Conservation (phyloP, 2,113 vertebrate genomes). For the Megaptera novaeangliae region DNA sequence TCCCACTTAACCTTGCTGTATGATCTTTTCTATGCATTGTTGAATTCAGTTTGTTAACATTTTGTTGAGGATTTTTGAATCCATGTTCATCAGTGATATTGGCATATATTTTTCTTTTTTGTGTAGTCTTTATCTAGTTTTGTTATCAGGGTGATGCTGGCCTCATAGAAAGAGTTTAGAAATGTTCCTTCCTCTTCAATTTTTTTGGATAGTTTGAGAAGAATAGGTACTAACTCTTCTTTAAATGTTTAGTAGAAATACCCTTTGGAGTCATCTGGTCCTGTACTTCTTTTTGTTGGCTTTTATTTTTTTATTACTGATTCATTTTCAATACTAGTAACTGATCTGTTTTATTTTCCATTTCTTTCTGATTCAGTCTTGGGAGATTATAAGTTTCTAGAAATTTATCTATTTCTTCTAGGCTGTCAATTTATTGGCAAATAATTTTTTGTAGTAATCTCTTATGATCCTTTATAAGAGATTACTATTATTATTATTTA, state of each 20-base stretch:
- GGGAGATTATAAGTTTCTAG: too few relatives aligned
- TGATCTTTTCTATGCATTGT: background rate
- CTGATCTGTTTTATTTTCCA: too few relatives aligned
- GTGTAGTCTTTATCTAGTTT: background rate
- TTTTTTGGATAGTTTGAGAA: background rate
- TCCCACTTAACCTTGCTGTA: background rate
- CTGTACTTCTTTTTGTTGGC: too few relatives aligned
- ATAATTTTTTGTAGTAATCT: too few relatives aligned
- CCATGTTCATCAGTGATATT: background rate
- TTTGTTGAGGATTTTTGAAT: background rate
- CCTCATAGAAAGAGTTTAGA: background rate
- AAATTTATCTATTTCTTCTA: too few relatives aligned
- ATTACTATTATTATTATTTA: too few relatives aligned
- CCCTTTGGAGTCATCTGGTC: too few relatives aligned
- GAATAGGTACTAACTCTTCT: background rate
- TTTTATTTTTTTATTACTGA: too few relatives aligned
- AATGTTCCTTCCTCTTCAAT: background rate
- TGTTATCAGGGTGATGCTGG: background rate
- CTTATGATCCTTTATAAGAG: too few relatives aligned
- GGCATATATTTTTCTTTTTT: background rate
- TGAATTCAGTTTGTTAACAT: background rate
- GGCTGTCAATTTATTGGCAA: too few relatives aligned
- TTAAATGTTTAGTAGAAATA: background rate
- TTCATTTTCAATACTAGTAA: too few relatives aligned
- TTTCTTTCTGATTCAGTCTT: too few relatives aligned